Conservation (phyloP, 2,113 vertebrate genomes). For the Limanda limanda region DNA sequence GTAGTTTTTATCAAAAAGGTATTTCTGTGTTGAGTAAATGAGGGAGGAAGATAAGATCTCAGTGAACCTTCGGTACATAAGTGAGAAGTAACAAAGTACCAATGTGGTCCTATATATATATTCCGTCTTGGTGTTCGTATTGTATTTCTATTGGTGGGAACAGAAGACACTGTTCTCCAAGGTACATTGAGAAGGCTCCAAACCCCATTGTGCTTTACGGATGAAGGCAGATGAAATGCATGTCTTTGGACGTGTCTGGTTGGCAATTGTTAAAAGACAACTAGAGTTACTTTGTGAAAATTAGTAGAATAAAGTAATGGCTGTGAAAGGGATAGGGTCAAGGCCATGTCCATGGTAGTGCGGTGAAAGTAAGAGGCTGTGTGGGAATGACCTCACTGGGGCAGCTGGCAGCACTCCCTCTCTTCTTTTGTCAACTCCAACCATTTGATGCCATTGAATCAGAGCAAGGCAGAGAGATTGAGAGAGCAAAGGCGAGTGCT, state of each 20-base stretch:
- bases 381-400: constrained; percentile 68
- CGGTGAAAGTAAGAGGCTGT: constrained; percentile 41
- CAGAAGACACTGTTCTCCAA: not conserved
- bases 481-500: constrained; percentile 62
- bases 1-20: too few species aligned
- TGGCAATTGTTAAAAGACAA: constrained; percentile 46
- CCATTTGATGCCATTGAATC: constrained; percentile 80
- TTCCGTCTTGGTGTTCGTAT: not conserved
- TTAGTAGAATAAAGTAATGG: constrained; percentile 62
- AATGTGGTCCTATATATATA: not conserved
- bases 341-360: constrained; percentile 63
- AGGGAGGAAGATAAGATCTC: not conserved
- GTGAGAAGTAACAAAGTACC: not conserved
- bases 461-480: constrained; percentile 58
- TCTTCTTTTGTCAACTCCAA: constrained; percentile 72
- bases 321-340: constrained; percentile 57
- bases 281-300: constrained; percentile 64
- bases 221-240: constrained; percentile 43
- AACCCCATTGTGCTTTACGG: constrained; percentile 24
- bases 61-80: not conserved
- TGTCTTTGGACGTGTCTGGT: constrained; percentile 44
- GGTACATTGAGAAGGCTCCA: constrained; percentile 15
- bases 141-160: not conserved
- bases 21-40: not conserved
- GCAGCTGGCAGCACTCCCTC: constrained; percentile 76